Evolutionary conservation across 2,797 vertebrate genomes (phyloP), one percentile per base, ranked within the genome.

Genomic region (Botia kubotai): DNA sequence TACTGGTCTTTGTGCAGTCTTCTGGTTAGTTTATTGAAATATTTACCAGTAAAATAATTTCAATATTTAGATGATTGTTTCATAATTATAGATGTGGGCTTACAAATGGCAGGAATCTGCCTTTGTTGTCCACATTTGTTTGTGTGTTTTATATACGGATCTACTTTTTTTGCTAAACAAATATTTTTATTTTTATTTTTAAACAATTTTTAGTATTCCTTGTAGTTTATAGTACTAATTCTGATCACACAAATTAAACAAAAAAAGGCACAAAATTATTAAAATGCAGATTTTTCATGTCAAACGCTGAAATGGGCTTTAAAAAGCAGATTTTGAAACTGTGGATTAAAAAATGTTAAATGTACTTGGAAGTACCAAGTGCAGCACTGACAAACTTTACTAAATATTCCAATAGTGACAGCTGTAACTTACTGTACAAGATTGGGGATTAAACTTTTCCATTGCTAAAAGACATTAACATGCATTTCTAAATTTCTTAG

Each of bases 261-360:
- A 48, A 17, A 55, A 80, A 85, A 11, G 33, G 33, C 33, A 33
- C 4, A 33, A 26, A 87, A 88, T 87, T 84, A 21, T 67, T 76
- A 75, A 80, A 81, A 83, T 87, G 84, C 87, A 89, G 87, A 90
- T 91, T 92, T 77, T 88, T 81, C 87, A 89, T 87, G 83, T 85
- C 75, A 80, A 81, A 81, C 75, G 83, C 86, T 88, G 73, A 86
- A 86, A 88, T 84, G 80, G 72, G 85, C 83, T 83, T 89, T 87
- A 84, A 83, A 86, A 83, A 87, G 83, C 87, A 89, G 86, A 90
- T 91, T 89, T 85, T 79, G 84, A 85, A 84, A 19, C 53, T 8
- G 46, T 72, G 69, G 77, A 80, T 80, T 72, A 72, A 63, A 60
- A 55, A 74, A 74, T 46, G 43, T 46, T 46, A 46, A 46, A 53